Conservation (phyloP, 1,140 invertebrate genomes). For the Drosophila equinoxialis region DNA sequence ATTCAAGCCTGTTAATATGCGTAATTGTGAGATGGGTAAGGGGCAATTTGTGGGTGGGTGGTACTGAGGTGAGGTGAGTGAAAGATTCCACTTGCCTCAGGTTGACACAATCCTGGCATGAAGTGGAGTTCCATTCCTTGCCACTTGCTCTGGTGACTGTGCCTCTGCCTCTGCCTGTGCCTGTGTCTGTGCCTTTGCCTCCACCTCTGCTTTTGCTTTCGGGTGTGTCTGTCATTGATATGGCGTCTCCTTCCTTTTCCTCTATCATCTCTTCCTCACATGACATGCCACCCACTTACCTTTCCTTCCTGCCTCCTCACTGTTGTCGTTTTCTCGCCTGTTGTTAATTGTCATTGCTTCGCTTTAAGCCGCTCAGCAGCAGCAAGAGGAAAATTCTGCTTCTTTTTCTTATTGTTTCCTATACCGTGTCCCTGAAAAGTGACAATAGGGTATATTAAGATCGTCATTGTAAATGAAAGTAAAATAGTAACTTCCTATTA, state of each 20-base stretch:
- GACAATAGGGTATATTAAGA: background rate
- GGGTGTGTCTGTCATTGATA: constrained; percentile 66
- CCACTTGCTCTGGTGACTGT: background rate
- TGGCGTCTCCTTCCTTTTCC: constrained; percentile 43
- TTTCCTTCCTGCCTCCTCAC: constrained; percentile 1
- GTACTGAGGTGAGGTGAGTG: background rate
- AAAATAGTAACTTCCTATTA: too few relatives aligned
- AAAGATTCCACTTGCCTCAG: constrained; percentile 21
- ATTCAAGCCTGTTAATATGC: constrained; percentile 72
- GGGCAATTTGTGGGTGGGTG: background rate
- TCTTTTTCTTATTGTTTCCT: background rate
- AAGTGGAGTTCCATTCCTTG: constrained; percentile 13
- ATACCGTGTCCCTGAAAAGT: background rate
- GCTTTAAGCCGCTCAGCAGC: constrained; percentile 68
- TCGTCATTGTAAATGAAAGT: background rate
- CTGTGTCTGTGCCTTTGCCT: background rate
- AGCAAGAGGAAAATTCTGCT: constrained; percentile 17
- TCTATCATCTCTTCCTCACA: background rate
- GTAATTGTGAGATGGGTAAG: constrained; percentile 51
- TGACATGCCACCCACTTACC: background rate
- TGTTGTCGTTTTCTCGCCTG: constrained; percentile 65
- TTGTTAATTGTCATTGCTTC: constrained; percentile 77
- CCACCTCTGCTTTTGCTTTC: constrained; percentile 4
- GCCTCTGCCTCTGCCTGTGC: background rate
- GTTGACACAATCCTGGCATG: constrained; percentile 34